phyloP scores from a whole-genome alignment of 2,113 vertebrate species.

The Todiramphus chloris region DNA sequence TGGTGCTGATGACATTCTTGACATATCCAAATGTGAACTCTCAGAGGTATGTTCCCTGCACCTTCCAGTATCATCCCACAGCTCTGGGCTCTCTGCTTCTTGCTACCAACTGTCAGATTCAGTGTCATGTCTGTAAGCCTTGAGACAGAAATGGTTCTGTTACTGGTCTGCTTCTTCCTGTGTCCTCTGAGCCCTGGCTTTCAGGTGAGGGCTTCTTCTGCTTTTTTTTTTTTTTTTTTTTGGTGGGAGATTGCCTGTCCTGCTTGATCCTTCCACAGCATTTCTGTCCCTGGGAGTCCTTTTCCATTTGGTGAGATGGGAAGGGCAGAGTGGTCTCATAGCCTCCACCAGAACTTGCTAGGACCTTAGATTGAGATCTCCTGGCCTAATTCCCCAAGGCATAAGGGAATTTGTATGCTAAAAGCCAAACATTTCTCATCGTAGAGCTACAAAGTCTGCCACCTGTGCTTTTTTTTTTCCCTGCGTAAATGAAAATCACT shows the following conservation, averaged over 20 bases:
- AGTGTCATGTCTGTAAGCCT: neutral
- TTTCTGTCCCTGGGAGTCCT: neutral
- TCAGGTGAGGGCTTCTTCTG: neutral
- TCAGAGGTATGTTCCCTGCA: constrained; percentile 79
- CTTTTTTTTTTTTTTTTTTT: neutral
- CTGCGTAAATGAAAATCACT: neutral
- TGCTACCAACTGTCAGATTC: neutral
- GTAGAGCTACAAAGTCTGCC: neutral
- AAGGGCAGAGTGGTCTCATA: neutral
- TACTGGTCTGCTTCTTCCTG: neutral
- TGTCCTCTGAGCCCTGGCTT: neutral
- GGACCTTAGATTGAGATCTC: neutral
- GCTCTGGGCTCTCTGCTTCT: neutral
- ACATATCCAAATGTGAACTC: constrained; percentile 92
- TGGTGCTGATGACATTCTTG: constrained; percentile 91
- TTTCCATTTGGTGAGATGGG: neutral
- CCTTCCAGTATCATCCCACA: neutral
- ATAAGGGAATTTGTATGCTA: neutral
- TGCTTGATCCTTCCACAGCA: neutral
- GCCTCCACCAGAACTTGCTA: neutral
- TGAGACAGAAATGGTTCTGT: neutral
- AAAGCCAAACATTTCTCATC: neutral
- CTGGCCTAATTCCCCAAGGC: neutral
- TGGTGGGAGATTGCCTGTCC: neutral
- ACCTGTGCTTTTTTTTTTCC: neutral